A percentile compares a stretch with the other conserved stretches of the same genome.
phyloP scores from a whole-genome alignment of 2,888 invertebrate genomes.

The Heliconius sara region DNA sequence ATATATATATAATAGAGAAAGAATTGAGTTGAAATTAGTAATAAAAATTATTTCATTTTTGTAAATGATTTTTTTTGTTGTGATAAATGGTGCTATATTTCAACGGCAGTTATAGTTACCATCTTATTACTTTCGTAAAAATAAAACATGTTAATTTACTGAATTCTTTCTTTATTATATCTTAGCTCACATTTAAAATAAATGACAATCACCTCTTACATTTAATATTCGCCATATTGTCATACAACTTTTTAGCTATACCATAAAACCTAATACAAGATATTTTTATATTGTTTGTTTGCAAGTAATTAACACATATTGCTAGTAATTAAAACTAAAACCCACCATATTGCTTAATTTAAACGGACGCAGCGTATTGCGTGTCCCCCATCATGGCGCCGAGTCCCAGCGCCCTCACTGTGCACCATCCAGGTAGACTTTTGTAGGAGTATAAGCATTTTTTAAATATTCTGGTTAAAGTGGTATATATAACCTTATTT shows the following conservation, averaged over 20 bases:
- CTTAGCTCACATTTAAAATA: neutral
- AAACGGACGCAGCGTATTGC: slow-evolving; percentile 87
- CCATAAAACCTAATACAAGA: too few relatives aligned
- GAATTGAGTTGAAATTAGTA: neutral
- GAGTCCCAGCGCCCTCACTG: slow-evolving; percentile 87
- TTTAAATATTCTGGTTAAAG: neutral
- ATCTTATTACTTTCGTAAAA: too few relatives aligned
- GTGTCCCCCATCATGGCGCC: slow-evolving; percentile 87
- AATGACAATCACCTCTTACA: neutral
- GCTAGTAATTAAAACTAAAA: slow-evolving; percentile 19
- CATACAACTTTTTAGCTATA: neutral
- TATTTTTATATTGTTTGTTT: too few relatives aligned
- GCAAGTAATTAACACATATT: neutral
- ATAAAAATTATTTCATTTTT: neutral
- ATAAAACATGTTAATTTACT: neutral
- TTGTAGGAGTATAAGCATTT: neutral
- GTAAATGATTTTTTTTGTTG: too few relatives aligned
- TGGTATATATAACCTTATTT: neutral
- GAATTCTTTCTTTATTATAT: neutral
- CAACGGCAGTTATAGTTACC: neutral
- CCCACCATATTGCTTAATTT: neutral
- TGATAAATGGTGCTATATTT: neutral
- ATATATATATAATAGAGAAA: neutral
- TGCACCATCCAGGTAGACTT: slow-evolving; percentile 87
- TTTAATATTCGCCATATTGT: neutral